These are phyloP conservation scores for Pseudomyrmex dendroicus DNA, from an alignment of 1,140 invertebrate genomes.

Conservation along the genomic window DNA sequence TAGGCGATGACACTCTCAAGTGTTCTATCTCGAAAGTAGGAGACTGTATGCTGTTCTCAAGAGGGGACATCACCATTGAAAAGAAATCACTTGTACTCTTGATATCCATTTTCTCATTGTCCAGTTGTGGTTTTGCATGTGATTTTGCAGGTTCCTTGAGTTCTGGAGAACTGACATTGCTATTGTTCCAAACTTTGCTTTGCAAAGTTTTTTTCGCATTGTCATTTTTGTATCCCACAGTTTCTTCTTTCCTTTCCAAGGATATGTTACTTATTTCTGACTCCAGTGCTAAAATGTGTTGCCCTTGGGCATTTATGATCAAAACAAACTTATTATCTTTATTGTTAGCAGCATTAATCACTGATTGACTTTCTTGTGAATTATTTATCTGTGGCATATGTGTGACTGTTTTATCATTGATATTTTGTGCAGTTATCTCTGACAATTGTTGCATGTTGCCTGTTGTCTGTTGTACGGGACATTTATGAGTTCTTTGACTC, in stretches of 20 bases:
- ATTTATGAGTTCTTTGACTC: constrained; percentile 93
- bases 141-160: constrained; percentile 44
- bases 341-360: constrained; percentile 41
- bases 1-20: constrained; percentile 84
- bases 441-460: constrained; percentile 85
- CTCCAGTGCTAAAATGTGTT: constrained; percentile 78
- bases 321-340: constrained; percentile 81
- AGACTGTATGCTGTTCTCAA: constrained; percentile 78
- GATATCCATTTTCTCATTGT: constrained; percentile 69
- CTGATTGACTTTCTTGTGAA: constrained; percentile 52
- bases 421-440: constrained; percentile 71
- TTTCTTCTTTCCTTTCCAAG: constrained; percentile 41
- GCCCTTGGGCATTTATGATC: constrained; percentile 78
- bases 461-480: constrained; percentile 86
- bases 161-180: constrained; percentile 25
- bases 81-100: constrained; percentile 82
- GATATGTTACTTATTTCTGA: constrained; percentile 63
- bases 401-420: constrained; percentile 4
- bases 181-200: constrained; percentile 45
- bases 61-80: constrained; percentile 83
- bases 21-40: constrained; percentile 84
- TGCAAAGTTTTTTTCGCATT: constrained; percentile 48
- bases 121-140: constrained; percentile 18
- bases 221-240: constrained; percentile 6
- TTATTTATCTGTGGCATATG: constrained; percentile 3